A percentile compares a stretch with the other conserved stretches of the same genome.
phyloP scores from a whole-genome alignment of 1,140 invertebrate species.

The Trinorchestia longiramus region DNA sequence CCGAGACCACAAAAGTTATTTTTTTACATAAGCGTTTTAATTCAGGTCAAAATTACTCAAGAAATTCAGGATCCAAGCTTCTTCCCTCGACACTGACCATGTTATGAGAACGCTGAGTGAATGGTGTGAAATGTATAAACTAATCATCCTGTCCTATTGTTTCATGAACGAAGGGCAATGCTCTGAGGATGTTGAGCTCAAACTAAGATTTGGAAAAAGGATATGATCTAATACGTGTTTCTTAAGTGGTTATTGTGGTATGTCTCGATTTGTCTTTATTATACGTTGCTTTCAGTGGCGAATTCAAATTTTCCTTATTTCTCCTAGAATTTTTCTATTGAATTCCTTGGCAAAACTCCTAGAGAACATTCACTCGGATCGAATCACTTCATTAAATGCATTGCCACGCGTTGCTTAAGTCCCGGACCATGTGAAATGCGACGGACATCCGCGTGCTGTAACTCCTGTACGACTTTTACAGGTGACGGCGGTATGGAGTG shows the following conservation, averaged over 20 bases:
- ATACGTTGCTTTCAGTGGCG: no score
- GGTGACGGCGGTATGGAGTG: neutral
- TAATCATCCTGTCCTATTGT: neutral
- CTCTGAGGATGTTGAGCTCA: no score
- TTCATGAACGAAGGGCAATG: neutral
- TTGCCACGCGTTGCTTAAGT: neutral
- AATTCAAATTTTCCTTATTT: no score
- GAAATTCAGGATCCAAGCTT: neutral
- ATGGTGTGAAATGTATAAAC: neutral
- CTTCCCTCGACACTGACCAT: neutral
- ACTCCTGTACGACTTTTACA: neutral
- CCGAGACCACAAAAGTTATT: neutral
- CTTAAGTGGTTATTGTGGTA: no score
- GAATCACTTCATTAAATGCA: neutral
- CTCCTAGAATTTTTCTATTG: no score
- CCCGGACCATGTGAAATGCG: neutral
- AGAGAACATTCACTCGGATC: neutral
- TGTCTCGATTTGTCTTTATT: no score
- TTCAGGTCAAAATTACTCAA: neutral
- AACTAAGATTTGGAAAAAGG: no score
- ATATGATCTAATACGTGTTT: no score
- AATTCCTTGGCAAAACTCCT: neutral
- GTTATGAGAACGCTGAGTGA: neutral
- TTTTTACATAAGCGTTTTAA: neutral
- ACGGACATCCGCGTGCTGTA: neutral